These are phyloP conservation scores for Sebastes matsubarae DNA, from an alignment of 2,797 vertebrate genomes.

Conservation along the genomic window DNA sequence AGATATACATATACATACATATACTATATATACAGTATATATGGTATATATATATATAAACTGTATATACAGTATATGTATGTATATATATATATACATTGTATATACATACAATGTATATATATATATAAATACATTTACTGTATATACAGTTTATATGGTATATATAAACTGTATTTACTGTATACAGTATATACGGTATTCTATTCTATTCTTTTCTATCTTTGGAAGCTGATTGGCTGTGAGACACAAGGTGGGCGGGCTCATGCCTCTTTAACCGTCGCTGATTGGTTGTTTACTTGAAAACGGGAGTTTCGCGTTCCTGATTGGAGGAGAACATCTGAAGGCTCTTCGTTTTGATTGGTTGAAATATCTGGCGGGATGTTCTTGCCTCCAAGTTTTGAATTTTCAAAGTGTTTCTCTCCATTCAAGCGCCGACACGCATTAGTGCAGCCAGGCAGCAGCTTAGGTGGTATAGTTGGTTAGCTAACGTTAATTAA, in stretches of 20 bases:
- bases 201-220: background rate
- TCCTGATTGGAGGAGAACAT: slow-evolving; percentile 1
- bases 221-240: slow-evolving; percentile 19
- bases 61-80: no score
- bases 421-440: fast-evolving
- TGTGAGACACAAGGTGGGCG: background rate
- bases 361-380: slow-evolving; percentile 58
- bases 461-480: background rate
- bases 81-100: no score
- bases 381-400: background rate
- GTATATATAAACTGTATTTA: background rate
- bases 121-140: no score
- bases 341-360: background rate
- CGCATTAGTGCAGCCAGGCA: background rate
- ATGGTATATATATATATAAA: no score
- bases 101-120: no score
- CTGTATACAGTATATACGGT: background rate
- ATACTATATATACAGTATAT: no score
- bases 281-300: slow-evolving; percentile 31
- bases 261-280: fast-evolving
- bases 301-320: fast-evolving
- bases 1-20: no score
- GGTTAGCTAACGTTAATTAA: background rate
- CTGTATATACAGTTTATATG: no score
- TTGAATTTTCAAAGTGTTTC: slow-evolving; percentile 33